Evolutionary conservation across 2,888 invertebrate genomes (phyloP), one percentile per base, ranked within the genome.

Genomic region (Reticulitermes lucifugus): DNA sequence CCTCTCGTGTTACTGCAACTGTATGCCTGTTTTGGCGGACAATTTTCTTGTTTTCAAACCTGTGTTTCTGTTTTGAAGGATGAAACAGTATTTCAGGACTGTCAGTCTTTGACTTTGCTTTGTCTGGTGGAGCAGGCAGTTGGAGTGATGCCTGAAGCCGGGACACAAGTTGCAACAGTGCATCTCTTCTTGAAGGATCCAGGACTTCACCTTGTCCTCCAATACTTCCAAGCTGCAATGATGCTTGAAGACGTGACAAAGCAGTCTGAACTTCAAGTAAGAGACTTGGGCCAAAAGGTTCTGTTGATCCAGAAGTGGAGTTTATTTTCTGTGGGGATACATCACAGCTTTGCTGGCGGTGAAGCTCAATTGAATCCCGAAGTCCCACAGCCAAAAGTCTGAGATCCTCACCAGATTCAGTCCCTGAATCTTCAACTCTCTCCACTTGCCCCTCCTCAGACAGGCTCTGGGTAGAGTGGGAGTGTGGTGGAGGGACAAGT

Each of bases 1-100:
- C 97, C 89, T 96, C 96, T 77, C 94, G 93, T 70, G 96, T 96
- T 29, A 97, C 97, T 79, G 96, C 96, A 41, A 97, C 96, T 0
- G 97, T 97, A 90, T 97, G 96, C 0, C 97, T 91, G 79, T 93
- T 93, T 86, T 94, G 93, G 55, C 95, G 93, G 87, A 93, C 92
- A 7, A 86, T 73, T 85, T 94, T 93, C 18, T 93, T 91, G 86
- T 94, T 93, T 4, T 90, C 90, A 87, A 93, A 92, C 46, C 94
- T 43, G 84, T 86, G 12, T 90, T 90, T 84, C 92, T 90, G 85
- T 90, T 90, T 84, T 14, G 82, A 29, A 81, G 81, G 25, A n/a
- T 81, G 81, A 41, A 81, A n/a, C 35, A 43, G 35, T 18, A 18
- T 18, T 80, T 80, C 60, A 25, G 81, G 65, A 70, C 70, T 81